Evolutionary conservation across 2,888 invertebrate genomes (phyloP), one percentile per base, ranked within the genome.

Genomic region (Ophraella communa): DNA sequence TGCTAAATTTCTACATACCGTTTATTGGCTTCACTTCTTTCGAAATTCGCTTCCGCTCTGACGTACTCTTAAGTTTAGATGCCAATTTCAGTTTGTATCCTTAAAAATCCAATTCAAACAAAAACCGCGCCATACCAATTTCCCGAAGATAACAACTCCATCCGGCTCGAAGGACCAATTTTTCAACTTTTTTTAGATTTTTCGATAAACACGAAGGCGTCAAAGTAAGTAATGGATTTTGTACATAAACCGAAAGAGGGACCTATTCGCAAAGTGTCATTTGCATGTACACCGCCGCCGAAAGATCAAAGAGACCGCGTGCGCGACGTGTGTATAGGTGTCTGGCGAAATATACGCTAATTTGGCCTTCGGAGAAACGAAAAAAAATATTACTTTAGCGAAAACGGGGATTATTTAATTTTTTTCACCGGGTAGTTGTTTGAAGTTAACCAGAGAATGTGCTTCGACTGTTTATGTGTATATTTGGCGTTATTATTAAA

Each of bases 221-320:
- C 30, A 39, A 24, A 5, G 39, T n/a, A n/a, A n/a, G n/a, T 62
- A 64, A 56, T 61, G 45, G 61, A 44, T 44, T 65, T 52, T 45
- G 56, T 61, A 44, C 65, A 57, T 57, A 65, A 61, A 65, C 49
- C 52, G 52, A 61, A 65, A 65, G 61, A 53, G 65, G 61, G 57
- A n/a, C 27, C 35, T 45, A 62, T 68, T 67, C 62, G 33, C 62
- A 59, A 67, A 67, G 65, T 65, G 69, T 67, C 69, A 65, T 69
- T 62, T 65, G 65, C 69, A 69, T 67, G 64, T 65, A 62, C 64
- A 53, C 44, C 63, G 51, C 44, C 63, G 51, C 42, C 55, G 55
- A 62, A 64, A 65, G 67, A 69, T 69, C 69, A 69, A 69, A 69
- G 67, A 59, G 65, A 60, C 49, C 53, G 62, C 21, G 58, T 39